phyloP scores from a whole-genome alignment of 2,888 invertebrate species.

The Melipona beecheii region DNA sequence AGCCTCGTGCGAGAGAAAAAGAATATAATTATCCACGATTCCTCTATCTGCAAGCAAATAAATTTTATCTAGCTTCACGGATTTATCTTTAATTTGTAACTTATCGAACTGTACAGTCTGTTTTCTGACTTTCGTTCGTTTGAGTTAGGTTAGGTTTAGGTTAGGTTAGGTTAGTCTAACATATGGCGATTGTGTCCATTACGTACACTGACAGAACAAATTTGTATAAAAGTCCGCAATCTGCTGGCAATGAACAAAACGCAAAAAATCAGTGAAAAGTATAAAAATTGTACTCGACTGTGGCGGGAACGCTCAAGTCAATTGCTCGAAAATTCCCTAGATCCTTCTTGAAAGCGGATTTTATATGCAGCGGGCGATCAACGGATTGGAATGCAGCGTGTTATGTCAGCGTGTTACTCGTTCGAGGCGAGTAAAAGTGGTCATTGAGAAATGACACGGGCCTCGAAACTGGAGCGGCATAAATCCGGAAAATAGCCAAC shows the following conservation, averaged over 20 bases:
- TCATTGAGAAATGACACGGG: constrained; percentile 44
- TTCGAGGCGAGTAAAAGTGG: constrained; percentile 36
- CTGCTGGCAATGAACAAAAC: neutral
- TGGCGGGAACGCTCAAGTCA: neutral
- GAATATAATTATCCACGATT: too few relatives aligned
- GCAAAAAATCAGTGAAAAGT: neutral
- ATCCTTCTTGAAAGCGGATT: too few relatives aligned
- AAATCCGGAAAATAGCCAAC: constrained; percentile 60
- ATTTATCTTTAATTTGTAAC: too few relatives aligned
- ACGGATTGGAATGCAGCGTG: neutral
- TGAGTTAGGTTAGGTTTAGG: too few relatives aligned
- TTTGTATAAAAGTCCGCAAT: neutral
- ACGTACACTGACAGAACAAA: too few relatives aligned
- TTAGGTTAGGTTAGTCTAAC: too few relatives aligned
- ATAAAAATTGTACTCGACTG: neutral
- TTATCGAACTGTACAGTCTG: too few relatives aligned
- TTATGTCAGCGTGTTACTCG: constrained; percentile 13
- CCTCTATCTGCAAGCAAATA: too few relatives aligned
- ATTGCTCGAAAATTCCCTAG: neutral
- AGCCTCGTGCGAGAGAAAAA: too few relatives aligned
- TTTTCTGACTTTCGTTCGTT: too few relatives aligned
- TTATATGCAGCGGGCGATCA: neutral
- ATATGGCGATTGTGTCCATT: too few relatives aligned
- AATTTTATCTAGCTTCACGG: too few relatives aligned
- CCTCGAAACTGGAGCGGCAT: constrained; percentile 50